phyloP scores from a whole-genome alignment of 2,797 vertebrate species.

The Microcaecilia unicolor region DNA sequence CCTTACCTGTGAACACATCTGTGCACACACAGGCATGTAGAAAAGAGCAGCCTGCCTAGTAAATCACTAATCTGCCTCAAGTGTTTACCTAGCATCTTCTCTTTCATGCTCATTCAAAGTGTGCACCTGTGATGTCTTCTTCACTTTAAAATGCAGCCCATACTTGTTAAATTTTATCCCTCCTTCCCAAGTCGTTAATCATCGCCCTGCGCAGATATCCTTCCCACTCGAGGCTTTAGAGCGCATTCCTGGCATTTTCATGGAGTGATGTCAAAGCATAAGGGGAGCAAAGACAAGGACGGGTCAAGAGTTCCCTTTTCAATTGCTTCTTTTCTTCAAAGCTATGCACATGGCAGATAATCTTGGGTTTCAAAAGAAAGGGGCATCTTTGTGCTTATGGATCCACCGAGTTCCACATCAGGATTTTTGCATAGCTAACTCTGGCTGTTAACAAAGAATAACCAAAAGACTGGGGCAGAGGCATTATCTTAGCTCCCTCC shows the following conservation, averaged over 20 bases:
- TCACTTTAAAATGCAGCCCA: conserved; percentile 20
- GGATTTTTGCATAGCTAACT: conserved; percentile 9
- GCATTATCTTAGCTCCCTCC: background rate
- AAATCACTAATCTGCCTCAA: conserved; percentile 24
- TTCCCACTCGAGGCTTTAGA: conserved; percentile 33
- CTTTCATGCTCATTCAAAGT: conserved; percentile 14
- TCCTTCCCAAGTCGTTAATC: conserved; percentile 37
- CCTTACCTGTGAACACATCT: too few species aligned
- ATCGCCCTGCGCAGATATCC: conserved; percentile 21
- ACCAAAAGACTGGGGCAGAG: background rate
- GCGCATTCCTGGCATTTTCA: conserved; percentile 24
- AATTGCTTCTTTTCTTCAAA: background rate
- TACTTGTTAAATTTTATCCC: conserved; percentile 37
- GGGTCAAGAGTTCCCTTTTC: conserved; percentile 10
- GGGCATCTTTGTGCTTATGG: background rate
- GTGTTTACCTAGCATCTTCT: conserved; percentile 12
- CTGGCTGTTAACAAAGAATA: background rate
- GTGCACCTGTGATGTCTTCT: conserved; percentile 32
- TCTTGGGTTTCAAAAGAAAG: background rate
- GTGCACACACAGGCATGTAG: conserved; percentile 18
- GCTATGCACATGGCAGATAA: conserved; percentile 4
- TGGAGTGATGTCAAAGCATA: conserved; percentile 6
- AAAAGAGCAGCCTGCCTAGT: conserved; percentile 17
- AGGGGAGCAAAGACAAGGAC: conserved; percentile 22
- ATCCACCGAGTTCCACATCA: conserved; percentile 5